Evolutionary conservation across 2,888 invertebrate species (phyloP).

Genomic region (Orthosia gothica): DNA sequence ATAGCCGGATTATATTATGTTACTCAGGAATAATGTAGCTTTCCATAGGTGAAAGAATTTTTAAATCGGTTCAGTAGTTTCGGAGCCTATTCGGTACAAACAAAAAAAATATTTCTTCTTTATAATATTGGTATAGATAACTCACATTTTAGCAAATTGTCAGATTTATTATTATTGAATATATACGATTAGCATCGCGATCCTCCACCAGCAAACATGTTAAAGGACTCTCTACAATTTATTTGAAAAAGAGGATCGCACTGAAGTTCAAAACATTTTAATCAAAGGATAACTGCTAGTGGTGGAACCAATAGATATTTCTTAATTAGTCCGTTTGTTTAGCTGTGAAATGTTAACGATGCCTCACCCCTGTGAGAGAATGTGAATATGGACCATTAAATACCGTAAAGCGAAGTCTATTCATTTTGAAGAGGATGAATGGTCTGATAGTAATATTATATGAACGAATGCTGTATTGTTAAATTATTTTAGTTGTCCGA

Average conservation of each 20-base stretch:
- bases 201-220: neutral
- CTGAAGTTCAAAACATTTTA: neutral
- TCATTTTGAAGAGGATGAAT: neutral
- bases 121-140: too few relatives aligned
- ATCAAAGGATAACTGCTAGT: neutral
- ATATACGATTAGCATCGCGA: neutral
- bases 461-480: neutral
- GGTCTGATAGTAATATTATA: neutral
- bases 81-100: too few relatives aligned
- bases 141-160: too few relatives aligned
- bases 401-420: neutral
- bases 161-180: neutral
- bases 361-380: neutral
- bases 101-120: too few relatives aligned
- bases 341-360: neutral
- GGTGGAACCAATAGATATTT: neutral
- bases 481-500: neutral
- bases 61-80: too few relatives aligned
- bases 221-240: neutral
- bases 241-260: neutral
- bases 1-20: too few relatives aligned
- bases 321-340: constrained; percentile 17
- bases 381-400: neutral
- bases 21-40: too few relatives aligned
- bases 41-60: too few relatives aligned